A percentile compares a stretch with the other conserved stretches of the same genome.
These are phyloP conservation scores for Ostrea edulis DNA, from an alignment of 1,140 invertebrate species.

Conservation along the genomic window DNA sequence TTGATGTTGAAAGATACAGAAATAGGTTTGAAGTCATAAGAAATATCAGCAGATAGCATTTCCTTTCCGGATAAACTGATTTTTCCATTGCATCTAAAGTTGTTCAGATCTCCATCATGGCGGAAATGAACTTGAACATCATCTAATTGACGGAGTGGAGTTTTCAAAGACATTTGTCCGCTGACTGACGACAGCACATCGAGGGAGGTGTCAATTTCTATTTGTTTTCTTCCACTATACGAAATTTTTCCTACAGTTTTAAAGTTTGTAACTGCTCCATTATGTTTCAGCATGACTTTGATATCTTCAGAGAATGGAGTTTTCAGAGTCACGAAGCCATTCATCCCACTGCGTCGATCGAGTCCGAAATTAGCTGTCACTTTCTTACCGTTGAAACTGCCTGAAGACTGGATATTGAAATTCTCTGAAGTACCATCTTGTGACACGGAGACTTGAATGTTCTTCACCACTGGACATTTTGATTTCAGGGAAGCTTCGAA, in stretches of 20 bases:
- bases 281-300: background rate
- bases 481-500: slow-evolving; percentile 19
- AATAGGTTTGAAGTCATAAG: background rate
- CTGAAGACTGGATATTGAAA: slow-evolving; percentile 28
- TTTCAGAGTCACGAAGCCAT: slow-evolving; percentile 18
- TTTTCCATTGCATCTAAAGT: slow-evolving; percentile 22
- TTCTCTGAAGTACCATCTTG: slow-evolving; percentile 26
- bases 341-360: background rate
- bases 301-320: slow-evolving; percentile 49
- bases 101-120: background rate
- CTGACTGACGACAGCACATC: background rate
- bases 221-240: slow-evolving; percentile 46
- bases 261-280: slow-evolving; percentile 41
- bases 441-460: slow-evolving; percentile 15
- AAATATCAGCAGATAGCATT: slow-evolving; percentile 9
- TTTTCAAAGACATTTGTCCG: background rate
- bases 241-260: slow-evolving; percentile 5
- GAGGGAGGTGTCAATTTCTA: background rate
- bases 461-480: slow-evolving; percentile 13
- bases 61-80: background rate
- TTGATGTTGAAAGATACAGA: slow-evolving; percentile 1
- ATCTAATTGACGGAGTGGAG: slow-evolving; percentile 1
- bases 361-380: slow-evolving; percentile 36
- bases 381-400: slow-evolving; percentile 40
- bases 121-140: slow-evolving; percentile 32